A percentile compares a stretch with the other conserved stretches of the same genome.
Evolutionary conservation across 1,140 invertebrate species (phyloP).

Genomic region (Drosophila pandora): DNA sequence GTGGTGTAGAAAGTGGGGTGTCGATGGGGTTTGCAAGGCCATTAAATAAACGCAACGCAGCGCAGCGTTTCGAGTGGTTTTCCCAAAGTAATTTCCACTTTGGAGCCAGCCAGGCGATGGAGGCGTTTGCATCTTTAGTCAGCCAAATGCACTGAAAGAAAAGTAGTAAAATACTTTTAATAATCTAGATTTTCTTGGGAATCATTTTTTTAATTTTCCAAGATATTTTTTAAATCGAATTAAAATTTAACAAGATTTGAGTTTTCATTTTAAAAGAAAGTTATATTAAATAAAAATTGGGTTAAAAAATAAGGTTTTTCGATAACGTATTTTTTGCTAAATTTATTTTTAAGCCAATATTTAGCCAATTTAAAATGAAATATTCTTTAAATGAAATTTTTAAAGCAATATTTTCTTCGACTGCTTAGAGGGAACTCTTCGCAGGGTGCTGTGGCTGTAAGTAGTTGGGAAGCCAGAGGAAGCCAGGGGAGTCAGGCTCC

Average conservation of each 20-base stretch:
- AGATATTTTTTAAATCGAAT: no score
- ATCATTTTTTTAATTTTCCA: background rate
- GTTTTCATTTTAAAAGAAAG: no score
- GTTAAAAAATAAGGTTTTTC: no score
- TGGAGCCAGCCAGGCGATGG: conserved; percentile 58
- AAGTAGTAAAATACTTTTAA: background rate
- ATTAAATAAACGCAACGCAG: conserved; percentile 73
- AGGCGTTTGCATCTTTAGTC: conserved; percentile 64
- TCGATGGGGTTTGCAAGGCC: conserved; percentile 34
- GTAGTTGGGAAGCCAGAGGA: background rate
- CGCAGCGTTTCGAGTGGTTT: conserved; percentile 66
- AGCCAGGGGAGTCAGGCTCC: conserved; percentile 9
- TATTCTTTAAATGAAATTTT: no score
- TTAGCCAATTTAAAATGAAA: background rate
- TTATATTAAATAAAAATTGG: no score
- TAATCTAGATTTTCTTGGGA: no score
- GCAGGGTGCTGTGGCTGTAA: background rate
- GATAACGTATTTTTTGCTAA: no score
- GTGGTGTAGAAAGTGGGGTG: background rate
- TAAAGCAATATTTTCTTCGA: background rate
- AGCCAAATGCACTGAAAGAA: conserved; percentile 23
- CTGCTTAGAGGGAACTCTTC: background rate
- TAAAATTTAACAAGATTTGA: no score
- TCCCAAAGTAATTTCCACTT: conserved; percentile 74
- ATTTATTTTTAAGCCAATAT: no score